Percentiles rank a stretch among this genome's conserved stretches.
Evolutionary conservation across 1,140 invertebrate genomes (phyloP).

Genomic region (Cydia splendana): DNA sequence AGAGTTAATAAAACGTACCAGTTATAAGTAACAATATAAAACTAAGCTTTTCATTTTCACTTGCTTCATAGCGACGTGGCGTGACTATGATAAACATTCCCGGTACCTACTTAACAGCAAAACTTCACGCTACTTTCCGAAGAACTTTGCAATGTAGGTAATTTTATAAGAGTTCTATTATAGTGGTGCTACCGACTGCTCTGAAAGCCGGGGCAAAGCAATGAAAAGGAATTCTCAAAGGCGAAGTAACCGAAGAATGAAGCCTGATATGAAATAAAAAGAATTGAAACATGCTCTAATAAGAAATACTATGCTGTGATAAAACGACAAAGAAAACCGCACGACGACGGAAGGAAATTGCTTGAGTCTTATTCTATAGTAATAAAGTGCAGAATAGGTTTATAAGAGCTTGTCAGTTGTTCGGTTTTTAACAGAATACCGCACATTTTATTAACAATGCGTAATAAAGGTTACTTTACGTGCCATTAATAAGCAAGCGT

Average conservation of each 20-base stretch:
- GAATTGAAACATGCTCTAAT: slow-evolving; percentile 22
- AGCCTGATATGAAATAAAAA: slow-evolving; percentile 31
- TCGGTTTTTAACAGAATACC: not conserved
- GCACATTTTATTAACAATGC: slow-evolving; percentile 15
- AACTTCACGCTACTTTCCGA: slow-evolving; percentile 1
- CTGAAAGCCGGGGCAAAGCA: not conserved
- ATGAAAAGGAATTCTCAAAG: slow-evolving; percentile 12
- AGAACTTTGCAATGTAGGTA: not conserved
- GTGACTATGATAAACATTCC: slow-evolving; percentile 4
- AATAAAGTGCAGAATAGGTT: slow-evolving; percentile 7
- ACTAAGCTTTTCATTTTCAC: not conserved
- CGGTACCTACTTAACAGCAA: not conserved
- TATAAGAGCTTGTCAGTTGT: not conserved
- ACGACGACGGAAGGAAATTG: not conserved
- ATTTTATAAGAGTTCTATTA: slow-evolving; percentile 5
- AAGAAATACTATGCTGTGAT: slow-evolving; percentile 20
- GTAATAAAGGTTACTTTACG: slow-evolving; percentile 6
- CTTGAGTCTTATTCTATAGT: not conserved
- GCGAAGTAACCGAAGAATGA: slow-evolving; percentile 2
- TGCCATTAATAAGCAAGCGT: not conserved
- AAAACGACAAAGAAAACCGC: slow-evolving; percentile 30
- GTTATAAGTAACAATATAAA: not conserved
- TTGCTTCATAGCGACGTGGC: not conserved
- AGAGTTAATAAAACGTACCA: not conserved
- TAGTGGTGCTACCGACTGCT: not conserved